These are phyloP conservation scores for Melipona bicolor DNA, from an alignment of 2,888 invertebrate genomes.

Conservation along the genomic window DNA sequence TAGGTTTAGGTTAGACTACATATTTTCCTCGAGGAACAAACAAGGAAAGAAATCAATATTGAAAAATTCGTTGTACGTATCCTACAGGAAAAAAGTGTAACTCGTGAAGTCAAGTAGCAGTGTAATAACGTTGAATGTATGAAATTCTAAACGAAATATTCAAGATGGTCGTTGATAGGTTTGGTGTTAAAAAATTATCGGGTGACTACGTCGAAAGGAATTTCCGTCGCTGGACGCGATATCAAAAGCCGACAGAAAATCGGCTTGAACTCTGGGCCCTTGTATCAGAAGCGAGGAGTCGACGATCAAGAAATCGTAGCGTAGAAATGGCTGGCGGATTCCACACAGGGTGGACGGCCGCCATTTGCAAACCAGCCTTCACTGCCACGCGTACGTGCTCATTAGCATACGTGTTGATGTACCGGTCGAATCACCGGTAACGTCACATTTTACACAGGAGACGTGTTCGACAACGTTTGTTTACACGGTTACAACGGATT, in stretches of 20 bases:
- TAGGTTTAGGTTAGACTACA: no score
- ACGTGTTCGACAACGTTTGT: slow-evolving; percentile 30
- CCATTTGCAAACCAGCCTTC: slow-evolving; percentile 74
- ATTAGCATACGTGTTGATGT: slow-evolving; percentile 69
- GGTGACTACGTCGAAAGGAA: no score
- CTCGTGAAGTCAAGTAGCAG: no score
- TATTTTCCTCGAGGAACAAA: no score
- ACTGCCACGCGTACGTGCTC: slow-evolving; percentile 46
- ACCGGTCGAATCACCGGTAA: slow-evolving; percentile 46
- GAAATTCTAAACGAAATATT: no score
- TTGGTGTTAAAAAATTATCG: no score
- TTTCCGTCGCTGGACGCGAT: no score
- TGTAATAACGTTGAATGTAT: no score
- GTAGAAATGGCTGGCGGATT: slow-evolving; percentile 75
- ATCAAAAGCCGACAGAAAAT: neutral
- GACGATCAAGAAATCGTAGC: slow-evolving; percentile 41
- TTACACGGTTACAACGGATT: slow-evolving; percentile 24
- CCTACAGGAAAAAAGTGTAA: no score
- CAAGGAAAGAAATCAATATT: no score
- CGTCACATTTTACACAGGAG: slow-evolving; percentile 11
- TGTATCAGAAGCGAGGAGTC: rapidly evolving
- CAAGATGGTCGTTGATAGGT: no score
- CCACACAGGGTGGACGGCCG: slow-evolving; percentile 60
- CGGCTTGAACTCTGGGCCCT: neutral
- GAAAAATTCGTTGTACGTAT: no score